Base-by-base conservation (phyloP, 2,888 invertebrate genomes). In the Stictocephala bisonia region DNA sequence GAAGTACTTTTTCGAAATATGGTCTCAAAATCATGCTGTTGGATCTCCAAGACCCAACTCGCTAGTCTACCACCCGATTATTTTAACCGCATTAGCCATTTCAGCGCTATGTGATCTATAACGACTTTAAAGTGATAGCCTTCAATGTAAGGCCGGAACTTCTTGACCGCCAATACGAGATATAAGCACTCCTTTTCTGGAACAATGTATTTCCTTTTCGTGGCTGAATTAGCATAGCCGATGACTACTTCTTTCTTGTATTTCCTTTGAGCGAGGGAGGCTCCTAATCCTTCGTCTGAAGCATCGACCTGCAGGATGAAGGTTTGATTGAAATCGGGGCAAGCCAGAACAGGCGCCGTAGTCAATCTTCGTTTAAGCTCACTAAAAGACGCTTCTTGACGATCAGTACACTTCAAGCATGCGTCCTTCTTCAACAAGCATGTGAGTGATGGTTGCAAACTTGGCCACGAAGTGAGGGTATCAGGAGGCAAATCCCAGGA, bases 141-240 rank as follows among this genome's bases (percentile, higher is more conserved):
- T 40, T 80, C 78, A 0, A 80, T 6, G 44, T 80, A 80, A 0
- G 72, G 72, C 13, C 79, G 53, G 29, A 77, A 79, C 41, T 77
- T 78, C 1, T 70, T 58, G 2, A 80, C 72, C 0, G 76, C 75
- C 77, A 77, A 80, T 0, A 79, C n/a, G 0, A 80, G 75, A 0
- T 79, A 77, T 0, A 80, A 74, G 48, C 79, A 80, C 31, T 81
- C 79, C 24, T 53, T 70, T 50, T 79, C 77, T 0, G 80, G 78
- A 3, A 75, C 75, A 1, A 75, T 66, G 35, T 78, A 80, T 22
- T 78, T 78, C 3, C 70, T 41, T 35, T 80, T 79, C 0, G 77
- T 60, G 0, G 69, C 48, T 0, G 66, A 71, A 24, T 78, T 80
- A 0, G 78, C 79, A 26, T 78, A 80, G 0, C 79, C 79, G 11